A percentile compares a stretch with the other conserved stretches of the same genome.
Evolutionary conservation across 1,140 invertebrate genomes (phyloP).

Genomic region (Gerris buenoi): DNA sequence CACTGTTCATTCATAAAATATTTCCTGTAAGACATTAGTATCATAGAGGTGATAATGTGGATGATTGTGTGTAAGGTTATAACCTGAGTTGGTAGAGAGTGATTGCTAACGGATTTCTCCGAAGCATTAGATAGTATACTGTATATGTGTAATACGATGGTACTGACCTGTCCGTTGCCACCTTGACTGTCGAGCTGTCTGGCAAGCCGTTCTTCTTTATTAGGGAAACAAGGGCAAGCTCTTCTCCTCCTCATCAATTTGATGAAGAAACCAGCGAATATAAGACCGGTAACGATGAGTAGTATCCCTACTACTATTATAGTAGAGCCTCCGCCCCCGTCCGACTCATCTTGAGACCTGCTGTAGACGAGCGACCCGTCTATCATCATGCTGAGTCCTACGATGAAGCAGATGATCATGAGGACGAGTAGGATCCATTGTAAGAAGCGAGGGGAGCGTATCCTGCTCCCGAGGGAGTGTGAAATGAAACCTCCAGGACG

Average conservation of each 20-base stretch:
- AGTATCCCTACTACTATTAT: constrained; percentile 21
- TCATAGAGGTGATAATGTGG: no score
- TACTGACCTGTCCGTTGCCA: constrained; percentile 27
- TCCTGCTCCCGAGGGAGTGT: constrained; percentile 17
- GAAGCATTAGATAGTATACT: neutral
- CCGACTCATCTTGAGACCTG: constrained; percentile 15
- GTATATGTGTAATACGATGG: constrained; percentile 2
- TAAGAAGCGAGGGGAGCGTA: constrained; percentile 20
- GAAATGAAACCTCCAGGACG: constrained; percentile 20
- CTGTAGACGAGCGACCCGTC: constrained; percentile 21
- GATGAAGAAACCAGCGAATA: constrained; percentile 21
- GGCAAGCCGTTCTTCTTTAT: constrained; percentile 25
- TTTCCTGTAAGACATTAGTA: no score
- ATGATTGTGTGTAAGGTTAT: no score
- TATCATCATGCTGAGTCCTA: constrained; percentile 24
- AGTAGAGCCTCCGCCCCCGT: constrained; percentile 9
- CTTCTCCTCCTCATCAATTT: constrained; percentile 24
- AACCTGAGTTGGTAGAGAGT: no score
- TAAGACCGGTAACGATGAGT: constrained; percentile 22
- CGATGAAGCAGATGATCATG: constrained; percentile 21
- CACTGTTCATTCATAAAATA: no score
- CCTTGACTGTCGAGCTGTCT: constrained; percentile 25
- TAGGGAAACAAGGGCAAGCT: constrained; percentile 25
- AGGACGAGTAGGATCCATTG: constrained; percentile 24
- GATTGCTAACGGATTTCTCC: neutral